Evolutionary conservation across 1,140 invertebrate genomes (phyloP), one percentile per base, ranked within the genome.

Genomic region (Conus betulinus): DNA sequence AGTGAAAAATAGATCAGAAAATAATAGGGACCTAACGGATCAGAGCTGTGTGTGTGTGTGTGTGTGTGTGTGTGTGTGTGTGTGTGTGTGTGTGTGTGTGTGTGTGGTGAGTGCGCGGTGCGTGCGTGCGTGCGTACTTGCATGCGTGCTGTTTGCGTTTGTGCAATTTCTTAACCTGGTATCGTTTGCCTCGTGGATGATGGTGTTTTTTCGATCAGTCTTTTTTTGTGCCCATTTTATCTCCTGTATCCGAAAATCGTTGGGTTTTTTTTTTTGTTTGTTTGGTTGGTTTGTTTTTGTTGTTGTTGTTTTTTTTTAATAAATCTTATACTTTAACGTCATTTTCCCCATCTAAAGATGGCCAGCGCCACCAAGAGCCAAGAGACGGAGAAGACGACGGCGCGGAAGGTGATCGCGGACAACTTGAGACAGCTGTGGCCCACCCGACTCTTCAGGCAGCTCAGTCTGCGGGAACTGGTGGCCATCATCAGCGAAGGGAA

Each of bases 281-380:
- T 74, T 3, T 74, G n/a, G 3, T 0, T n/a, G 71, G 20, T 74
- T 0, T 74, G n/a, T 74, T 3, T 74, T 3, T n/a, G n/a, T 74
- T 74, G 13, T 39, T 39, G 39, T 63, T 20, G 60, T 20, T 63
- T 1, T 63, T 0, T 63, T 63, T 20, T 2, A 63, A 13, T 63
- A 63, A 63, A 11, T 63, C 60, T 20, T 63, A n/a, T 13, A 74
- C 17, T n/a, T n/a, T 23, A 74, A 8, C n/a, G 60, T 11, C 60
- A 63, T 63, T 63, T 63, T 20, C 10, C 60, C 10, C 60, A 63
- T 79, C 39, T 20, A 13, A 10, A 81, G 81, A 98, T 99, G 95
- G 98, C 98, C 27, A 79, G 55, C 2, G 52, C 63, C 52, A 88
- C 87, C 8, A 84, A 63, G 63, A 78, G 82, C 13, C 27, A 39